phyloP scores from a whole-genome alignment of 2,113 vertebrate genomes.

The Taxidea taxus region DNA sequence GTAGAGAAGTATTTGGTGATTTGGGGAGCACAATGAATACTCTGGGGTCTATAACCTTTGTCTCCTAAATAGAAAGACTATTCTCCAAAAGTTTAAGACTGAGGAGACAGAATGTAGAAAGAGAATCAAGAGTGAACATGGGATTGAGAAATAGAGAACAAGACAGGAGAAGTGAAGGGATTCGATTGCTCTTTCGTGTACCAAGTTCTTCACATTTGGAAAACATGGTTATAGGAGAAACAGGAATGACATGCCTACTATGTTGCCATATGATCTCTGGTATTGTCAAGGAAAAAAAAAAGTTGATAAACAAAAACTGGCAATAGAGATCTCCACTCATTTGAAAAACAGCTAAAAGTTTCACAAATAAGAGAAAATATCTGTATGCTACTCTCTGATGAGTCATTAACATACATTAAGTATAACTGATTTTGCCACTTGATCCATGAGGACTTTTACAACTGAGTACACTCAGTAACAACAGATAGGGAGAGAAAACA shows the following conservation, averaged over 20 bases:
- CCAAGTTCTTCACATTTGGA: neutral
- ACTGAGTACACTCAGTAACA: neutral
- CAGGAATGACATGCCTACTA: no score
- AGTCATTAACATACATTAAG: neutral
- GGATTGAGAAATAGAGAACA: neutral
- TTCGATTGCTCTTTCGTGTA: neutral
- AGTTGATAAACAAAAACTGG: neutral
- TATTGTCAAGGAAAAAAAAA: neutral
- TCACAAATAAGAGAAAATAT: neutral
- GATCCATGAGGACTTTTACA: neutral
- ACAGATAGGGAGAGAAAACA: neutral
- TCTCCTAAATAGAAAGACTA: neutral
- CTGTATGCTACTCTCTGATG: neutral
- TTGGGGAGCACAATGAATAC: neutral
- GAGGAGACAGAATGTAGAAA: neutral
- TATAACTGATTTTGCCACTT: neutral
- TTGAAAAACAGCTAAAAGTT: neutral
- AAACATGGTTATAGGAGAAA: neutral
- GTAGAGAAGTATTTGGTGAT: neutral
- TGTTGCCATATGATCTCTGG: neutral
- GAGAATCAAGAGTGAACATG: neutral
- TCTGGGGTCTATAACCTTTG: neutral
- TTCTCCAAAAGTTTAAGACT: neutral
- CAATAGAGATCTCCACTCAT: neutral
- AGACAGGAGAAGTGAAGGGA: neutral